Evolutionary conservation across 2,888 invertebrate species (phyloP), one percentile per base, ranked within the genome.

Genomic region (Odontocerum albicorne): DNA sequence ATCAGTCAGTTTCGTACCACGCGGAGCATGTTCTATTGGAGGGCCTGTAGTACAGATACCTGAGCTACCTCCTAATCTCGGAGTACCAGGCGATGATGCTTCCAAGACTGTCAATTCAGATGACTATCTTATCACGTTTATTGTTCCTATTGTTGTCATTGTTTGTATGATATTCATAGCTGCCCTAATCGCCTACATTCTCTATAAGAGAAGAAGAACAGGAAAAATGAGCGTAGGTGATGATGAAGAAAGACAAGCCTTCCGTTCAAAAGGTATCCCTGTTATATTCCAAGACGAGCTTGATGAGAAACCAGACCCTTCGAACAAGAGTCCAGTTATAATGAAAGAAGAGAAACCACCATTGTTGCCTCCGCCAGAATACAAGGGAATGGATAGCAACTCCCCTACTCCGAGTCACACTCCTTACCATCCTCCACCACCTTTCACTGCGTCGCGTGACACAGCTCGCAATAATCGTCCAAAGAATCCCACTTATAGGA

Each of bases 231-330:
- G 72, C 65, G 72, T 74, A 60, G 85, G 85, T 21, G 85, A 85
- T 66, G 89, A 91, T 66, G 91, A 92, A 66, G 91, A 91, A 64
- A 80, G 90, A 13, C 87, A 88, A 68, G 88, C 88, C 61, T 90
- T 91, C 76, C 84, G 90, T 43, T 89, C 88, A 64, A 90, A 90
- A 70, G 83, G 83, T 45, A 94, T 96, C 65, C 97, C 98, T 1
- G 95, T 97, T 32, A 97, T 98, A 67, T 96, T 97, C 74, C 92
- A 92, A 72, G 96, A 98, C 71, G 98, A 98, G 71, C 79, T 97
- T 36, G 96, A 96, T 64, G 96, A 96, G 66, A 89, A 94, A 65
- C 92, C 90, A 0, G 91, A 91, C 70, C 87, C 91, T 15, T 89
- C 88, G 19, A 92, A 92, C 68, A 92, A 95, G 74, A 88, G 91